A percentile compares a stretch with the other conserved stretches of the same genome.
Evolutionary conservation across 2,888 invertebrate genomes (phyloP).

Genomic region (Polietes domitor): DNA sequence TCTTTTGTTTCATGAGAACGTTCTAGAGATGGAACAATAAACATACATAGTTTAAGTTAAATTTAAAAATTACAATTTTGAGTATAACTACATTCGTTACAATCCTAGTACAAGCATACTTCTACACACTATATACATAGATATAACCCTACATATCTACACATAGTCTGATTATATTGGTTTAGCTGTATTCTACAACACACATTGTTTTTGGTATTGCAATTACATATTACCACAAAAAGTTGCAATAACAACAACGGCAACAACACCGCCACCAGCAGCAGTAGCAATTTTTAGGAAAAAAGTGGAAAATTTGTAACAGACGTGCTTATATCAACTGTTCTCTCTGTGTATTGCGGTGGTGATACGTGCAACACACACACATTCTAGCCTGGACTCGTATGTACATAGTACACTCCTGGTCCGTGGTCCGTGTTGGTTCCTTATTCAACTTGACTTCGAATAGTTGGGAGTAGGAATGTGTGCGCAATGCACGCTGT

Average conservation of each 20-base stretch:
- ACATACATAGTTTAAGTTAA: no score
- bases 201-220: conserved; percentile 51
- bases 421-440: not conserved
- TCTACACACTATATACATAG: no score
- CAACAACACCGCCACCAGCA: conserved; percentile 42
- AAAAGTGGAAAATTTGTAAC: conserved; percentile 31
- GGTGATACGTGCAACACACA: conserved; percentile 10
- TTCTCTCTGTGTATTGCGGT: conserved; percentile 4
- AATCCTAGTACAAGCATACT: no score
- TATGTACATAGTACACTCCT: not conserved
- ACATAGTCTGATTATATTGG: conserved; percentile 48
- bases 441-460: conserved; percentile 25
- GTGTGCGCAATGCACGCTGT: not conserved
- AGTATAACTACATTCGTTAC: no score
- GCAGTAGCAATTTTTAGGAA: conserved; percentile 16
- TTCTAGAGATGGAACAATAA: no score
- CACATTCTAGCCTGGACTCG: not conserved
- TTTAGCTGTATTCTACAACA: conserved; percentile 39
- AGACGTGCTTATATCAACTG: conserved; percentile 41
- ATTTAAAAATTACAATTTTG: no score
- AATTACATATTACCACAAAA: conserved; percentile 63
- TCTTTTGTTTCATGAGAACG: no score
- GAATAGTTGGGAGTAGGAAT: conserved; percentile 4
- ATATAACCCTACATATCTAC: not conserved
- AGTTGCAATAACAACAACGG: conserved; percentile 39